Conservation (phyloP, 2,888 invertebrate species). For the Incurvaria masculella region DNA sequence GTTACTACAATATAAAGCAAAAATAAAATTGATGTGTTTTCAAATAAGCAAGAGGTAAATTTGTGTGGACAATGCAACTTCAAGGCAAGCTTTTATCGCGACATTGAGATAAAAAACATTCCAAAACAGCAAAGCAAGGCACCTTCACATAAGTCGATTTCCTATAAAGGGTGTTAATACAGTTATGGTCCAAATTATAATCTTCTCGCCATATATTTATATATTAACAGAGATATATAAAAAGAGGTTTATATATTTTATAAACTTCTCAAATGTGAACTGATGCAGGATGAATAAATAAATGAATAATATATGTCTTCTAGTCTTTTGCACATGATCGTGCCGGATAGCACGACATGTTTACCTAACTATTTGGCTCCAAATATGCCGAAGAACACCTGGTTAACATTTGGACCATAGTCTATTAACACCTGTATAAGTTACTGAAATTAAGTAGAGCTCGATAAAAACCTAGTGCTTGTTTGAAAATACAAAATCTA, state of each 20-base stretch:
- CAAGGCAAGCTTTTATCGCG: neutral
- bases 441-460: neutral
- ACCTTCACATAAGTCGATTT: conserved; percentile 9
- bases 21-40: conserved; percentile 37
- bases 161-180: neutral
- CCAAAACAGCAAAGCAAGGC: conserved; percentile 1
- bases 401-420: conserved; percentile 3
- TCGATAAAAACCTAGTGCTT: conserved; percentile 40
- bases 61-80: conserved; percentile 16
- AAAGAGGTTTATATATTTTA: no score
- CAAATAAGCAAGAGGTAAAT: conserved; percentile 48
- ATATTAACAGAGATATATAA: no score
- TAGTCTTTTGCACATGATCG: conserved; percentile 6
- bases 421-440: no score
- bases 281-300: neutral
- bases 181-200: no score
- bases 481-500: conserved; percentile 36
- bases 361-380: neutral
- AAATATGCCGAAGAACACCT: conserved; percentile 14
- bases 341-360: neutral
- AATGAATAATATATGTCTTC: conserved; percentile 1
- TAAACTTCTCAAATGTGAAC: no score
- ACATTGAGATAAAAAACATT: neutral
- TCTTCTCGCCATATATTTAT: no score
- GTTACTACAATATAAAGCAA: conserved; percentile 25